These are phyloP conservation scores for Drepana falcataria DNA, from an alignment of 2,888 invertebrate genomes.

Conservation along the genomic window DNA sequence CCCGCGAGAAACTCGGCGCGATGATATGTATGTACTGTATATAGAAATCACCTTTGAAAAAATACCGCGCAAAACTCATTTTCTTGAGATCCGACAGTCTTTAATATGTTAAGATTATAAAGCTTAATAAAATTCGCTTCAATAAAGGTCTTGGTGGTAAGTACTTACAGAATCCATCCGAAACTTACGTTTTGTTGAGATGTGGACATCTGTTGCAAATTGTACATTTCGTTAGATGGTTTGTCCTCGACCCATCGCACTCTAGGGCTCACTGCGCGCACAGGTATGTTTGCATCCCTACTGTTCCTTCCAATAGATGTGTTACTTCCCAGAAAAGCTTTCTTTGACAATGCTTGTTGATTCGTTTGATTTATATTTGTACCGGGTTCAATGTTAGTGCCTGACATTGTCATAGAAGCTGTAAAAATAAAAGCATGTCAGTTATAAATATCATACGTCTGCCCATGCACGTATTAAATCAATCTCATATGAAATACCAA, in stretches of 20 bases:
- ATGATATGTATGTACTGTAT: too few relatives aligned
- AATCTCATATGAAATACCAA: not conserved
- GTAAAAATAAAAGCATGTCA: constrained; percentile 40
- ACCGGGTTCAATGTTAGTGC: constrained; percentile 78
- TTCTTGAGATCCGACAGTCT: too few relatives aligned
- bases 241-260: constrained; percentile 74
- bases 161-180: too few relatives aligned
- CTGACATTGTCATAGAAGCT: constrained; percentile 86
- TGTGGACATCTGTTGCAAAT: constrained; percentile 59
- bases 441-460: not conserved
- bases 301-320: constrained; percentile 68
- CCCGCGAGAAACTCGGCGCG: too few relatives aligned
- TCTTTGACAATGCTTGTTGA: constrained; percentile 68
- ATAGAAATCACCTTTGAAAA: too few relatives aligned
- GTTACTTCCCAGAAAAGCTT: constrained; percentile 73
- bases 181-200: constrained; percentile 70
- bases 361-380: constrained; percentile 63
- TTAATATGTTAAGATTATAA: too few relatives aligned
- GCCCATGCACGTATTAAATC: too few relatives aligned
- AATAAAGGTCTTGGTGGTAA: too few relatives aligned
- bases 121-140: too few relatives aligned
- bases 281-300: constrained; percentile 71
- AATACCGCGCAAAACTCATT: too few relatives aligned
- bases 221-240: constrained; percentile 54
- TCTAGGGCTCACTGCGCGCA: constrained; percentile 72